phyloP scores from a whole-genome alignment of 2,888 invertebrate species.

The Trichogramma dendrolimi region DNA sequence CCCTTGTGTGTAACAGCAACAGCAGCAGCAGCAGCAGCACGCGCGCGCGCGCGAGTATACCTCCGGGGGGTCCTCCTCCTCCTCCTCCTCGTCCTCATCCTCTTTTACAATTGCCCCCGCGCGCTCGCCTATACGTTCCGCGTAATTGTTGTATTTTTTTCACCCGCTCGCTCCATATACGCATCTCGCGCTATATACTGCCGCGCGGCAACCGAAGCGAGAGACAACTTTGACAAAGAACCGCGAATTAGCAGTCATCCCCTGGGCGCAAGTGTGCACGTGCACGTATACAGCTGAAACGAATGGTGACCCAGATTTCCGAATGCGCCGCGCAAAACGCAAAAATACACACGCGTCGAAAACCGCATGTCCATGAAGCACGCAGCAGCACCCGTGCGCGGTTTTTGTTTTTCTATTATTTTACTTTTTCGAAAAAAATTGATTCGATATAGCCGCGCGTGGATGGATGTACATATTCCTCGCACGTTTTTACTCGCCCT shows the following conservation, averaged over 20 bases:
- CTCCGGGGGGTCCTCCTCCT: slow-evolving; percentile 42
- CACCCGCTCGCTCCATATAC: no score
- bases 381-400: no score
- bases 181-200: slow-evolving; percentile 4
- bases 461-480: no score
- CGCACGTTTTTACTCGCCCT: no score
- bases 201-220: slow-evolving; percentile 29
- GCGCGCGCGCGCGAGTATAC: slow-evolving; percentile 40
- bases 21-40: slow-evolving; percentile 17
- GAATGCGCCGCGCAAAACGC: neutral
- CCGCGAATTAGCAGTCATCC: slow-evolving; percentile 22
- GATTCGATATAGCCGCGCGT: no score
- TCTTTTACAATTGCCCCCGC: slow-evolving; percentile 12
- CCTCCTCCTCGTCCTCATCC: slow-evolving; percentile 38
- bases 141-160: neutral
- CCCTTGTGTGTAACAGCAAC: neutral
- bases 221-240: slow-evolving; percentile 17
- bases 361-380: no score
- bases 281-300: neutral
- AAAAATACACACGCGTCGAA: neutral
- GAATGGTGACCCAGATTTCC: neutral
- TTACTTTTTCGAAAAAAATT: no score
- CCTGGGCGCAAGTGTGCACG: slow-evolving; percentile 18
- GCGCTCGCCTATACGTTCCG: slow-evolving; percentile 20
- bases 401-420: no score